Evolutionary conservation across 2,888 invertebrate genomes (phyloP), one percentile per base, ranked within the genome.

Genomic region (Coelopa pilipes): DNA sequence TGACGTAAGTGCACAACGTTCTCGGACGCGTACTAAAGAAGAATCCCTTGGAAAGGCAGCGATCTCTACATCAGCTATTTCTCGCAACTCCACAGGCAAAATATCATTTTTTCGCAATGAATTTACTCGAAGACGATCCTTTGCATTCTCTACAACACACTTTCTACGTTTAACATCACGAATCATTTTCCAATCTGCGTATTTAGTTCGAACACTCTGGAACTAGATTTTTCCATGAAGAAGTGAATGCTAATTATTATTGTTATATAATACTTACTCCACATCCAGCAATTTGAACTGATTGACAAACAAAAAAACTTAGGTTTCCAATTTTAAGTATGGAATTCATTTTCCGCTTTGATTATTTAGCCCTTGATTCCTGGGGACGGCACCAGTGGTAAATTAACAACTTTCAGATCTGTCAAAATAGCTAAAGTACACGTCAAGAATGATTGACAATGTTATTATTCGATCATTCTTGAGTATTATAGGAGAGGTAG

Each of bases 1-100:
- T 50, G 97, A 97, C 15, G 99, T 98, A 70, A 99, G 85, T 47
- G 92, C 93, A 88, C 99, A 99, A 82, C 98, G 91, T 68, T 91
- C 90, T 75, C 91, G 91, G 17, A 93, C 89, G 78, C 93, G 90
- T 60, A 91, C 85, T 47, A 92, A 87, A 15, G 89, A 90, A 0
- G 94, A 92, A 84, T 94, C 93, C 80, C 92, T 89, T 1, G 96
- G 97, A 79, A 96, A 91, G 66, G 92, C 92, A 17, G 90, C 90
- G 12, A 97, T 92, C 82, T 95, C 93, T 77, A 90, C 89, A 80
- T 92, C 91, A 7, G 95, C 97, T 9, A 93, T 84, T 86, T 95
- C 94, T 89, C 95, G 89, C 4, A 92, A 89, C 88, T 96, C 96
- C 19, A 89, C 80, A 0, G 99, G 99, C 62, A 99, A 88, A 76